Conservation (phyloP, 2,797 vertebrate species). For the Orestias chungarensis region DNA sequence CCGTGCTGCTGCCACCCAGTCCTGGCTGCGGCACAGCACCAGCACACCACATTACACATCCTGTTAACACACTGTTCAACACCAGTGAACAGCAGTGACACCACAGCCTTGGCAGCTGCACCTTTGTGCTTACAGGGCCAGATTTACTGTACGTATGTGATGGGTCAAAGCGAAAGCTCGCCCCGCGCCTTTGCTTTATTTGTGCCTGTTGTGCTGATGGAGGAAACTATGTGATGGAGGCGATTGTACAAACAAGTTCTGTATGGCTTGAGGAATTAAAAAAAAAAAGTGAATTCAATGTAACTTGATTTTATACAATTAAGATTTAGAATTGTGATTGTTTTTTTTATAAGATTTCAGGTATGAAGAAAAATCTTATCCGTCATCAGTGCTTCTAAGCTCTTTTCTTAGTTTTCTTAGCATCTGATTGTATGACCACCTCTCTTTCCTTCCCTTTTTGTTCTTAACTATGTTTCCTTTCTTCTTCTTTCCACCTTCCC, state of each 20-base stretch:
- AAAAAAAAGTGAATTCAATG: not conserved
- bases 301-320: not conserved
- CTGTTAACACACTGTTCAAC: conserved; percentile 77
- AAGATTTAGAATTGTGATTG: not conserved
- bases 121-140: conserved; percentile 41
- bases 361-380: not conserved
- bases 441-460: conserved; percentile 16
- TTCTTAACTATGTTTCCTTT: conserved; percentile 63
- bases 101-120: conserved; percentile 69
- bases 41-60: conserved; percentile 69
- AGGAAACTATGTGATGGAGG: not conserved
- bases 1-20: conserved; percentile 67
- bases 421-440: not conserved
- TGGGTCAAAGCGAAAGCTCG: conserved; percentile 15
- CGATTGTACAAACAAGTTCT: not conserved
- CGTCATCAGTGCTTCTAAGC: not conserved
- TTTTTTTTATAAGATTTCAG: not conserved
- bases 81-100: conserved; percentile 68
- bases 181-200: conserved; percentile 6
- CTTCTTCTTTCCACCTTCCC: conserved; percentile 44
- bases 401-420: not conserved
- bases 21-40: conserved; percentile 68
- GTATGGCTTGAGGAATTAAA: not conserved
- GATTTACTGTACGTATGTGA: conserved; percentile 41
- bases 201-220: not conserved